Base-by-base conservation (phyloP, 2,888 invertebrate genomes). In the Drosophila limbata region DNA sequence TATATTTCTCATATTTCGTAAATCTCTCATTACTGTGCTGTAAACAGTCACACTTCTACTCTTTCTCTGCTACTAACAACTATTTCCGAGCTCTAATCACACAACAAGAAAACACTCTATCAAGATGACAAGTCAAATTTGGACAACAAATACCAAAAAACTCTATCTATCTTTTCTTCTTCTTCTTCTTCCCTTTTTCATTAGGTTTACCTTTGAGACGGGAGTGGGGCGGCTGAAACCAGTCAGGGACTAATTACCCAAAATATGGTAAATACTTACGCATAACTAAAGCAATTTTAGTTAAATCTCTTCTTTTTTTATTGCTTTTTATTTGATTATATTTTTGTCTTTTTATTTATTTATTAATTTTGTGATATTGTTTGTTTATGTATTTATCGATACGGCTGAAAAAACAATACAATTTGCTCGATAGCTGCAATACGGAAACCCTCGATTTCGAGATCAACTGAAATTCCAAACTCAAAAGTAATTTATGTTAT, bases 161-260 rank as follows among this genome's bases (percentile, higher is more conserved):
- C 77, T 89, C 89, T 90, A 90, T 90, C 90, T 90, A 80, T 90
- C 87, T 90, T 81, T 81, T 84, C 79, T 86, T 91, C 90, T 25
- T 91, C 90, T 25, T 25, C 25, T 91, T 90, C 90, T 91, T 90
- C 87, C 89, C 90, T 88, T 89, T 89, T 88, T 81, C 81, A 92
- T 92, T 89, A 93, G 93, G 93, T 93, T 91, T 93, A 93, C 92
- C 93, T 93, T 93, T 93, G 93, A 93, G 93, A 93, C 93, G 93
- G 93, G 93, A 93, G 92, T 93, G 93, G 93, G 93, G 93, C 93
- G 93, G 93, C 93, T 93, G 93, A 93, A 92, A 93, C 93, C 91
- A 93, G 93, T 93, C 93, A 93, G 92, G 93, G 93, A 91, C 91
- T 93, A 92, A 93, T 93, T 92, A 92, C 92, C 92, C 93, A 93